Conservation (phyloP, 2,113 vertebrate genomes). For the Podarcis muralis region DNA sequence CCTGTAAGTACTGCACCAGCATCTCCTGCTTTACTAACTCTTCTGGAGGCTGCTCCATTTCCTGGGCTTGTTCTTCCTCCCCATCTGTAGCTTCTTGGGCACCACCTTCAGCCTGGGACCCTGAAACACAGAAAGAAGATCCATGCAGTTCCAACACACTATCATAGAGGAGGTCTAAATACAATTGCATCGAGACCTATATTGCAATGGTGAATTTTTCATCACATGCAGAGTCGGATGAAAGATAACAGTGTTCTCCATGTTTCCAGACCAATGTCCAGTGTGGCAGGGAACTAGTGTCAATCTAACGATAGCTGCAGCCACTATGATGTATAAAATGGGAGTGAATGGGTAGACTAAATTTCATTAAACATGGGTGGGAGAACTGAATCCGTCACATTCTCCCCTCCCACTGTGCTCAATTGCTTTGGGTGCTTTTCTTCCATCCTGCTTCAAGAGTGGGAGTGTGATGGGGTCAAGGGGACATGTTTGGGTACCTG, state of each 20-base stretch:
- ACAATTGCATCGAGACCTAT: background rate
- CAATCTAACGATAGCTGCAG: background rate
- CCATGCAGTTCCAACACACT: background rate
- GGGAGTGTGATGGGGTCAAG: background rate
- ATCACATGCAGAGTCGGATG: background rate
- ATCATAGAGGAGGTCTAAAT: background rate
- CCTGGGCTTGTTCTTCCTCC: conserved; percentile 22
- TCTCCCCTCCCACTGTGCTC: too few relatives aligned
- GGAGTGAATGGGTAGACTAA: too few relatives aligned
- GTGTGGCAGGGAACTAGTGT: background rate
- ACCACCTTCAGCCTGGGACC: conserved; percentile 31
- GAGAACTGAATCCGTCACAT: background rate
- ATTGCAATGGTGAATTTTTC: too few relatives aligned
- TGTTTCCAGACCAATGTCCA: background rate
- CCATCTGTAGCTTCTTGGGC: conserved; percentile 6
- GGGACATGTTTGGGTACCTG: background rate
- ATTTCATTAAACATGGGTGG: background rate
- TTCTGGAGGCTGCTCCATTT: conserved; percentile 21
- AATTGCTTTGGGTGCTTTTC: background rate
- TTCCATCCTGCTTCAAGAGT: fast-evolving
- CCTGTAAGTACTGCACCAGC: conserved; percentile 92
- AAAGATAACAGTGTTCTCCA: background rate
- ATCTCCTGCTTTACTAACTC: conserved; percentile 90
- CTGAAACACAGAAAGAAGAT: conserved; percentile 32
- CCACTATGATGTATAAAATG: background rate